Evolutionary conservation across 1,140 invertebrate genomes (phyloP).

Genomic region (Meteorus sp.): DNA sequence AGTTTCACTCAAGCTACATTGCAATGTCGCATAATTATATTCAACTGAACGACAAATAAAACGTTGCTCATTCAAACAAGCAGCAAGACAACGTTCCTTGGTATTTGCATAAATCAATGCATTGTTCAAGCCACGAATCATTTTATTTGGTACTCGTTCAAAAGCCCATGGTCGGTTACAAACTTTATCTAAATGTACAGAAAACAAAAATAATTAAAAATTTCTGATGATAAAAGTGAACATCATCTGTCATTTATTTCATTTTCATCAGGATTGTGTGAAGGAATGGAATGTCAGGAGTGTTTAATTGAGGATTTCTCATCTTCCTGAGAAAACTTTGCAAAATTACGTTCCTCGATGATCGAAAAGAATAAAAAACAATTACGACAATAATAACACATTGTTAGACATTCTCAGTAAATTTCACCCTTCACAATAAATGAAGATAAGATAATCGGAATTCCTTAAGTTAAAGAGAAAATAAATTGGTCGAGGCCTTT

Average conservation of each 20-base stretch:
- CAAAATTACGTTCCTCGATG: no score
- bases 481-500: neutral
- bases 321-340: no score
- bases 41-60: slow-evolving; percentile 90
- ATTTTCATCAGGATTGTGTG: no score
- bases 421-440: no score
- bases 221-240: slow-evolving; percentile 16
- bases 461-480: no score
- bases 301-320: no score
- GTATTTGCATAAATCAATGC: slow-evolving; percentile 90
- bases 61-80: slow-evolving; percentile 89
- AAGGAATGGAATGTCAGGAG: no score
- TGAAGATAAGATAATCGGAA: no score
- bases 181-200: slow-evolving; percentile 73
- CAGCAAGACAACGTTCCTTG: slow-evolving; percentile 89
- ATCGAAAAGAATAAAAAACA: no score
- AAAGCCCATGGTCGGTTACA: slow-evolving; percentile 91
- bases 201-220: slow-evolving; percentile 23
- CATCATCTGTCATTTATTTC: no score
- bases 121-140: slow-evolving; percentile 86
- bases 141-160: slow-evolving; percentile 89
- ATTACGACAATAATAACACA: no score
- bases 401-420: no score
- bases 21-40: slow-evolving; percentile 90
- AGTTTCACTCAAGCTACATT: slow-evolving; percentile 86